Evolutionary conservation across 2,888 invertebrate species (phyloP).

Genomic region (Tinea trinotella): DNA sequence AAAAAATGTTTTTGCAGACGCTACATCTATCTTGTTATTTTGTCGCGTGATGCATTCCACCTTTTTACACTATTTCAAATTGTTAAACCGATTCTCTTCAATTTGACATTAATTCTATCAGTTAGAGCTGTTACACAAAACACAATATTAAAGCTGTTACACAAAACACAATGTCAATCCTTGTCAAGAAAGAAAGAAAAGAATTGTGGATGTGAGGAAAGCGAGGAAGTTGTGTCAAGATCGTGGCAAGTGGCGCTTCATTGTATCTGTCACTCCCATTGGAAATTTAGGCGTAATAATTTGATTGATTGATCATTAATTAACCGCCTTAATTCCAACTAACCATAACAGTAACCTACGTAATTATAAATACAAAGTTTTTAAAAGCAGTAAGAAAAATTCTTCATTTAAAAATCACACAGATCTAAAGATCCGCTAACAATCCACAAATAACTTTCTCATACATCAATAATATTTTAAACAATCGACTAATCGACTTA

Average conservation of each 20-base stretch:
- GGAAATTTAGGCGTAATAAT: too few relatives aligned
- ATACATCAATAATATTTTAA: not conserved
- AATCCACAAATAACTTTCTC: conserved; percentile 13
- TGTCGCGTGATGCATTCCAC: conserved; percentile 20
- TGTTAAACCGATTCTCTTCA: conserved; percentile 16
- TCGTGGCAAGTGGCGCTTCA: too few relatives aligned
- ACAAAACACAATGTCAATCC: conserved; percentile 1
- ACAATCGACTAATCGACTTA: not conserved
- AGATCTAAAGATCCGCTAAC: not conserved
- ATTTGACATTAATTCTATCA: conserved; percentile 19
- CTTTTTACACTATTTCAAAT: conserved; percentile 16
- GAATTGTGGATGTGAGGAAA: too few relatives aligned
- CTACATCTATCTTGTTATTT: conserved; percentile 16
- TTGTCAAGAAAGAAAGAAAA: too few relatives aligned
- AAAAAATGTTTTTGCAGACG: conserved; percentile 16
- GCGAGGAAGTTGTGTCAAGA: too few relatives aligned
- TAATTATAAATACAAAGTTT: too few relatives aligned
- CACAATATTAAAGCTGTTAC: conserved; percentile 11
- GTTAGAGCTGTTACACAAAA: conserved; percentile 9
- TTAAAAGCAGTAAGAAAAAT: too few relatives aligned
- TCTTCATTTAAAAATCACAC: not conserved
- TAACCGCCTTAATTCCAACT: too few relatives aligned
- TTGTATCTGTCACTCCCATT: too few relatives aligned
- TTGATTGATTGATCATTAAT: too few relatives aligned
- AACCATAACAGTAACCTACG: too few relatives aligned